Conservation (phyloP, 2,888 invertebrate genomes). For the Frankliniella fusca region DNA sequence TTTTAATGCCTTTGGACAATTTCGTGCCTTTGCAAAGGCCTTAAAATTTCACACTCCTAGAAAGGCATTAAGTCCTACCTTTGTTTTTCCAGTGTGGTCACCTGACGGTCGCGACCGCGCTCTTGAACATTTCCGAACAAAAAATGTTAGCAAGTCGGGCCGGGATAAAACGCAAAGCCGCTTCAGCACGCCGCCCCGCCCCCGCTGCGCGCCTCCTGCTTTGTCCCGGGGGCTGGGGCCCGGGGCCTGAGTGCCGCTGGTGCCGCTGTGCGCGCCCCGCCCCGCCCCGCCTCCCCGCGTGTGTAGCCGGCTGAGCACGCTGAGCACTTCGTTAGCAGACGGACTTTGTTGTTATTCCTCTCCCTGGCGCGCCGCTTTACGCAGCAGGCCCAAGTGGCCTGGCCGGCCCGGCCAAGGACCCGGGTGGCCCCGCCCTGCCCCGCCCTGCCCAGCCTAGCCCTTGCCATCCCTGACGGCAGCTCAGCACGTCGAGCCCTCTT, state of each 20-base stretch:
- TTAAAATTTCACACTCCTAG: no score
- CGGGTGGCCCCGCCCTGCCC: not conserved
- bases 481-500: no score
- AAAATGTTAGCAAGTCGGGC: no score
- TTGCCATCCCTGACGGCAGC: not conserved
- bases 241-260: not conserved
- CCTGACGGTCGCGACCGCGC: no score
- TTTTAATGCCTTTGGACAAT: no score
- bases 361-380: not conserved
- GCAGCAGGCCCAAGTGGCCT: no score
- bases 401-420: not conserved
- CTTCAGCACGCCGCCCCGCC: not conserved
- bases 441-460: not conserved
- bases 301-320: not conserved
- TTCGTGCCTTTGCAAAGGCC: no score
- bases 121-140: no score
- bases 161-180: no score
- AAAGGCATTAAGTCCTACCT: no score
- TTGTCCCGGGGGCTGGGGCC: not conserved
- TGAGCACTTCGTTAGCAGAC: not conserved
- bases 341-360: not conserved
- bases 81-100: no score
- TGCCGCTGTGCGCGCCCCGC: not conserved
- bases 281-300: not conserved
- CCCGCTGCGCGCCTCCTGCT: not conserved